phyloP scores from a whole-genome alignment of 2,797 vertebrate genomes.

The Coendou prehensilis region DNA sequence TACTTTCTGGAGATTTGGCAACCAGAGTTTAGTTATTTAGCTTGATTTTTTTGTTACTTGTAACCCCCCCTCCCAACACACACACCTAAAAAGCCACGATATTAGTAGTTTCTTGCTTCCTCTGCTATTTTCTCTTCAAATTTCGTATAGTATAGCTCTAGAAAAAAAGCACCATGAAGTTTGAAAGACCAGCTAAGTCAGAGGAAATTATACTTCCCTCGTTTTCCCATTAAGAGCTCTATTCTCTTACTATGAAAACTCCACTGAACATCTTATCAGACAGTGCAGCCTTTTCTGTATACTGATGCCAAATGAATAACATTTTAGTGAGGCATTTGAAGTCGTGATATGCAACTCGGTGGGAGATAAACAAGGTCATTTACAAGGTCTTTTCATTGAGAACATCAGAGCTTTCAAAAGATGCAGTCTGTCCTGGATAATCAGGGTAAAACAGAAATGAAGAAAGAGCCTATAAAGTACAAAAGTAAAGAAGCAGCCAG shows the following conservation, averaged over 20 bases:
- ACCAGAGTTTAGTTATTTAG: neutral
- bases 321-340: slow-evolving; percentile 76
- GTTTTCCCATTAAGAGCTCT: neutral
- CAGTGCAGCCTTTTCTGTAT: slow-evolving; percentile 66
- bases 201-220: neutral
- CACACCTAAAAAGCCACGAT: neutral
- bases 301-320: slow-evolving; percentile 66
- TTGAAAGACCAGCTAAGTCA: slow-evolving; percentile 36
- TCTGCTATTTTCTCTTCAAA: neutral
- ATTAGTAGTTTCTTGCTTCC: slow-evolving; percentile 10
- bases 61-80: neutral
- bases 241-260: slow-evolving; percentile 54
- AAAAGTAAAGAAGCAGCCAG: neutral
- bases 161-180: slow-evolving; percentile 18
- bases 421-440: slow-evolving; percentile 54
- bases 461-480: neutral
- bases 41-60: neutral
- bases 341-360: slow-evolving; percentile 13
- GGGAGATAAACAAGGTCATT: slow-evolving; percentile 71
- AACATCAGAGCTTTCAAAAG: slow-evolving; percentile 66
- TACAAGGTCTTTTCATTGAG: slow-evolving; percentile 67
- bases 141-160: slow-evolving; percentile 5
- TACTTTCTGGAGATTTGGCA: neutral
- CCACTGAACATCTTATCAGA: slow-evolving; percentile 42
- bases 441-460: slow-evolving; percentile 41